phyloP scores from a whole-genome alignment of 64 coral and sea anemone genomes.

The Montipora efflorescens region DNA sequence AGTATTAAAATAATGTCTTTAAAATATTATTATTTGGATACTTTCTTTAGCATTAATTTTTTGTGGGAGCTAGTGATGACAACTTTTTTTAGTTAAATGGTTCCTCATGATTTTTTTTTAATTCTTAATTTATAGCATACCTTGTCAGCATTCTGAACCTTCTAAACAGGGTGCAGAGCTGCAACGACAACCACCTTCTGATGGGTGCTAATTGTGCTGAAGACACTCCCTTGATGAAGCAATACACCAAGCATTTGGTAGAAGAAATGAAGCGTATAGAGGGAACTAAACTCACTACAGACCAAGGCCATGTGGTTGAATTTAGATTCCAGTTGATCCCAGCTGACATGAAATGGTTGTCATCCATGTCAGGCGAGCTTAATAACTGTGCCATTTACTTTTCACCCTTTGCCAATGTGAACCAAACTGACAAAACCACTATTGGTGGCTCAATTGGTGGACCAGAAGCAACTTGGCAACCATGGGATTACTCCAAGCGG shows the following conservation, averaged over 20 bases:
- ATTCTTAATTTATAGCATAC: constrained; percentile 43
- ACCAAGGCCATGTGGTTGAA: constrained; percentile 31
- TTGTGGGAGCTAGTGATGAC: not conserved
- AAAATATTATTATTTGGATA: not conserved
- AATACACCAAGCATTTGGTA: constrained; percentile 30
- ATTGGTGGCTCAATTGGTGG: constrained; percentile 52
- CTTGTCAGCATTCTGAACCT: constrained; percentile 69
- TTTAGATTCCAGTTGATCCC: constrained; percentile 57
- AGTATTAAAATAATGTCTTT: not conserved
- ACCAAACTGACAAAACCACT: constrained; percentile 1
- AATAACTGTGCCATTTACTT: constrained; percentile 66
- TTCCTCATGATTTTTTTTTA: not conserved
- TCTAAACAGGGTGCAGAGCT: constrained; percentile 53
- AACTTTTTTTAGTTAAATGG: not conserved
- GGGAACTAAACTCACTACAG: not conserved
- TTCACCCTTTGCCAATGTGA: constrained; percentile 67
- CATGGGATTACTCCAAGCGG: constrained; percentile 39
- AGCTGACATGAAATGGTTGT: constrained; percentile 58
- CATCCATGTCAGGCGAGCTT: constrained; percentile 67
- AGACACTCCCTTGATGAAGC: constrained; percentile 49
- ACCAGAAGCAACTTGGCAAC: constrained; percentile 45
- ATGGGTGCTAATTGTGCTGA: constrained; percentile 72
- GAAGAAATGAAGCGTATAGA: constrained; percentile 55
- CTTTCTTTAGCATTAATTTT: not conserved
- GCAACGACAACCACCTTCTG: constrained; percentile 53